phyloP scores from a whole-genome alignment of 2,888 invertebrate species.

The Ypsolopha scabrella region DNA sequence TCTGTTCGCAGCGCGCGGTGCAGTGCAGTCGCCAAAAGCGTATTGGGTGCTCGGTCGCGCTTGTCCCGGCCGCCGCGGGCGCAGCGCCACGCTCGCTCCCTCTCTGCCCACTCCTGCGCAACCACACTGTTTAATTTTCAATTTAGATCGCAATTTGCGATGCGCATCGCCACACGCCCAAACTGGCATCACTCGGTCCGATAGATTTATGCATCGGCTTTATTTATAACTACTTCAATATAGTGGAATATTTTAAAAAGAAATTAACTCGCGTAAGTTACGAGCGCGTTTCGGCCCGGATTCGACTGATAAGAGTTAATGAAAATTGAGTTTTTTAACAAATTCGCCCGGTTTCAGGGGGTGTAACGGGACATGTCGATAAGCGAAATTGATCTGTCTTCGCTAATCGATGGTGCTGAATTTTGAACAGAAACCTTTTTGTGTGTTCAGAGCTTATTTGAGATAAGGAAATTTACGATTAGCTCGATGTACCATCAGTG shows the following conservation, averaged over 20 bases:
- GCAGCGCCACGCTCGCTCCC: conserved; percentile 14
- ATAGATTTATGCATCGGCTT: conserved; percentile 58
- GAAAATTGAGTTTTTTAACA: conserved; percentile 58
- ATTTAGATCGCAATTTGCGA: conserved; percentile 72
- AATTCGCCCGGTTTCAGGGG: conserved; percentile 26
- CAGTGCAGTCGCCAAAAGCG: conserved; percentile 14
- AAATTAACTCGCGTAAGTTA: conserved; percentile 61
- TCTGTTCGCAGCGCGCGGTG: too few species aligned
- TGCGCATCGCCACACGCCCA: conserved; percentile 55
- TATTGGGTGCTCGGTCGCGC: conserved; percentile 13
- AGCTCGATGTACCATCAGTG: too few species aligned
- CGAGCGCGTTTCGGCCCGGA: conserved; percentile 27
- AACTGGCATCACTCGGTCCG: conserved; percentile 54
- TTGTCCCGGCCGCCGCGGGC: conserved; percentile 14
- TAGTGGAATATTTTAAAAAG: conserved; percentile 56
- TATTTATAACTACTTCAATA: conserved; percentile 23
- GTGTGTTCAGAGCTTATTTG: too few species aligned
- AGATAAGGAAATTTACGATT: too few species aligned
- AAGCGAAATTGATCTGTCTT: conserved; percentile 50
- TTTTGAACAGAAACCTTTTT: not conserved
- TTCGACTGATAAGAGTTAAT: conserved; percentile 53
- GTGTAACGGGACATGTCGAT: conserved; percentile 18
- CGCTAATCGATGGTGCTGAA: conserved; percentile 19
- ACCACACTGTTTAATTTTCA: conserved; percentile 68
- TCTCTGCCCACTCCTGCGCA: conserved; percentile 11